phyloP scores from a whole-genome alignment of 2,888 invertebrate genomes.

The Ichneumoninae sp. region DNA sequence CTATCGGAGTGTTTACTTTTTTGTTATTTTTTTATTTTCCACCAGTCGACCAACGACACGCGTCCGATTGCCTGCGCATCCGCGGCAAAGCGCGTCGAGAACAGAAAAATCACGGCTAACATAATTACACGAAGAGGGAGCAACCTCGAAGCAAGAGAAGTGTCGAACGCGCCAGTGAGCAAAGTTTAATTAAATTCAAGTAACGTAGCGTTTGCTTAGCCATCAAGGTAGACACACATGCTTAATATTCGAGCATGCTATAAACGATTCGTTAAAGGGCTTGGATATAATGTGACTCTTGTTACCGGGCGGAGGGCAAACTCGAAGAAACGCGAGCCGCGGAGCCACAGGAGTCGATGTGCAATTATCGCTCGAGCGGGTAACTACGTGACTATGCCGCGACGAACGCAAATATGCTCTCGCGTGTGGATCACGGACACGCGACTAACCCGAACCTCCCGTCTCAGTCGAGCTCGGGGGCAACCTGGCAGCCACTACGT shows the following conservation, averaged over 20 bases:
- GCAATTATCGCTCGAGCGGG: constrained; percentile 67
- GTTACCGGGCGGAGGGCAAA: constrained; percentile 57
- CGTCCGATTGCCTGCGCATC: no score
- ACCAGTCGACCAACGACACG: no score
- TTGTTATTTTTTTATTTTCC: background rate
- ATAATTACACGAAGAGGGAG: background rate
- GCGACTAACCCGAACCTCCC: constrained; percentile 51
- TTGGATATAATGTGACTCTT: constrained; percentile 60
- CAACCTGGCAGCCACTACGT: background rate
- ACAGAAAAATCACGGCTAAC: background rate
- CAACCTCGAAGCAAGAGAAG: background rate
- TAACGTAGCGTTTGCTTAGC: background rate
- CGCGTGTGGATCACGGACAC: constrained; percentile 68
- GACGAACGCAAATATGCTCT: constrained; percentile 66
- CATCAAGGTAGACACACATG: constrained; percentile 3
- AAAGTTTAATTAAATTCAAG: background rate
- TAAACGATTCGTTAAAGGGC: constrained; percentile 45
- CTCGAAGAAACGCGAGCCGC: constrained; percentile 62
- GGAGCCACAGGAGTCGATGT: constrained; percentile 64
- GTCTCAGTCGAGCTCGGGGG: constrained; percentile 14
- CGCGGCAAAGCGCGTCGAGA: background rate
- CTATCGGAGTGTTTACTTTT: background rate
- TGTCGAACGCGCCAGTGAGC: background rate
- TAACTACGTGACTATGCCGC: constrained; percentile 57
- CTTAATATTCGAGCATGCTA: constrained; percentile 33